Conservation (phyloP, 1,140 invertebrate genomes). For the Drosophila elegans region DNA sequence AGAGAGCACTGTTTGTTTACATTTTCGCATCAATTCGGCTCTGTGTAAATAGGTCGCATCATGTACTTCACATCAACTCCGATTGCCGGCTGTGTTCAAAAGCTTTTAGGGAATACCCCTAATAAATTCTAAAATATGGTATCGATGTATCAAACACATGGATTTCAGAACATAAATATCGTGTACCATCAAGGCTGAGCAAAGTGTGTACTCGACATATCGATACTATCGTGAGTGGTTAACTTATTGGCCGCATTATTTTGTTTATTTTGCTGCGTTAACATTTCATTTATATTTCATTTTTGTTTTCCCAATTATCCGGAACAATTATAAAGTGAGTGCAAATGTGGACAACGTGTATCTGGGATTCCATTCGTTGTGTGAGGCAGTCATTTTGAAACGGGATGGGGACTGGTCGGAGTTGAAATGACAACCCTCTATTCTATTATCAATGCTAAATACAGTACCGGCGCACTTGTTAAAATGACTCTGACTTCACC, state of each 20-base stretch:
- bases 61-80: no score
- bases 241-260: slow-evolving; percentile 61
- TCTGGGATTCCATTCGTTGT: background rate
- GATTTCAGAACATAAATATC: no score
- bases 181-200: no score
- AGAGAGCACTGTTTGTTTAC: no score
- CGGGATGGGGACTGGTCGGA: slow-evolving; percentile 6
- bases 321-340: slow-evolving; percentile 48
- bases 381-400: background rate
- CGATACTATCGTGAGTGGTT: slow-evolving; percentile 8
- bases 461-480: slow-evolving; percentile 45
- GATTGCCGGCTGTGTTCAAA: no score
- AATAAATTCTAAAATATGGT: no score
- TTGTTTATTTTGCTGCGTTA: slow-evolving; percentile 74
- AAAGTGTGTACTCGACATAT: background rate
- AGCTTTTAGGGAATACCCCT: no score
- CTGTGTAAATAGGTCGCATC: no score
- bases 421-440: slow-evolving; percentile 17
- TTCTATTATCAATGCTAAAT: slow-evolving; percentile 12
- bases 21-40: no score
- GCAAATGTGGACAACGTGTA: background rate
- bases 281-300: slow-evolving; percentile 30
- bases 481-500: slow-evolving; percentile 77
- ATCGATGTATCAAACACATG: no score
- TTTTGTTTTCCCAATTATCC: slow-evolving; percentile 19